A percentile compares a stretch with the other conserved stretches of the same genome.
phyloP scores from a whole-genome alignment of 1,140 invertebrate genomes.

The Cheumatopsyche charites region DNA sequence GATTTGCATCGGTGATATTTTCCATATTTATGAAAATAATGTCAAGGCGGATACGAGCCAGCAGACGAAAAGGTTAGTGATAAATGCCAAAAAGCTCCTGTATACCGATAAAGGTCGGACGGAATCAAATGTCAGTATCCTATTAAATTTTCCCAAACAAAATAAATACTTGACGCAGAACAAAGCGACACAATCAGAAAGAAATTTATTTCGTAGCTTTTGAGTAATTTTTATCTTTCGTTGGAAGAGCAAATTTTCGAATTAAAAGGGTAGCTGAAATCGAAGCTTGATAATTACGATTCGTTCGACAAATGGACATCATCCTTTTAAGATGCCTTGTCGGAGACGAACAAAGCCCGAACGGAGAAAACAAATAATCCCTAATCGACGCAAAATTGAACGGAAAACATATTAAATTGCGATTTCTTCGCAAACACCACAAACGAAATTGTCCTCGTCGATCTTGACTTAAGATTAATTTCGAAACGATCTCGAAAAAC shows the following conservation, averaged over 20 bases:
- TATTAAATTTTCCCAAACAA: not conserved
- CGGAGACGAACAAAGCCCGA: constrained; percentile 5
- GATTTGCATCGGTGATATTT: not conserved
- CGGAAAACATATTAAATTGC: not conserved
- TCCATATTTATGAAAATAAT: constrained; percentile 9
- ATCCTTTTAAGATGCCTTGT: constrained; percentile 1
- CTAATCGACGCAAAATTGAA: not conserved
- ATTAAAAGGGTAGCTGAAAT: too few relatives aligned
- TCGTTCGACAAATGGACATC: not conserved
- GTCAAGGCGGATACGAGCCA: constrained; percentile 3
- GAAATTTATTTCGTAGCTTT: too few relatives aligned
- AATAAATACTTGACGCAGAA: too few relatives aligned
- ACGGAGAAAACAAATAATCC: constrained; percentile 7
- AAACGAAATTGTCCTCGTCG: too few relatives aligned
- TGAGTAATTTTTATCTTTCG: too few relatives aligned
- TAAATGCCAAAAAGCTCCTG: constrained; percentile 24
- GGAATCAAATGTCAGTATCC: constrained; percentile 18
- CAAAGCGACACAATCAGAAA: too few relatives aligned
- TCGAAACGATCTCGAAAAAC: too few relatives aligned
- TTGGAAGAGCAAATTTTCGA: too few relatives aligned
- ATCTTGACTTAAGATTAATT: not conserved
- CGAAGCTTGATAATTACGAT: constrained; percentile 20
- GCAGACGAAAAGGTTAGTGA: constrained; percentile 13
- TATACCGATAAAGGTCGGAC: constrained; percentile 23
- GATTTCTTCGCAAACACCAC: not conserved